Conservation (phyloP, 2,797 vertebrate genomes). For the Clangula hyemalis region DNA sequence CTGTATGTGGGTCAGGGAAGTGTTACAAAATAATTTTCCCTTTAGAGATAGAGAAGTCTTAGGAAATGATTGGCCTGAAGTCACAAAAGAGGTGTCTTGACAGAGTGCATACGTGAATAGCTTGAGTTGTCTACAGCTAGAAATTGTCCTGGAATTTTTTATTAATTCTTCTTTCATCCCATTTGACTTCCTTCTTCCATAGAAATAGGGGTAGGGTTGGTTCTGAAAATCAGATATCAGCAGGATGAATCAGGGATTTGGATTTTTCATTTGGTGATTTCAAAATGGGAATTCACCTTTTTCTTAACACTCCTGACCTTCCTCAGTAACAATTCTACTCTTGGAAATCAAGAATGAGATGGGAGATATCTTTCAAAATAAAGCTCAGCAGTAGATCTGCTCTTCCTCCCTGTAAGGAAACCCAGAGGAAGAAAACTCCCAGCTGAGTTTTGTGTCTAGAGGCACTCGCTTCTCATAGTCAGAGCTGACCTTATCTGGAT, state of each 20-base stretch:
- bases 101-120: background rate
- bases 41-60: background rate
- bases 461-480: background rate
- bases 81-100: background rate
- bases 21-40: background rate
- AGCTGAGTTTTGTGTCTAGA: background rate
- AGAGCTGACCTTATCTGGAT: background rate
- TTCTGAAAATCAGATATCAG: background rate
- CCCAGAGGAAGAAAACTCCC: background rate
- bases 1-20: background rate
- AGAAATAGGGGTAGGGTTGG: background rate
- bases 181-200: background rate
- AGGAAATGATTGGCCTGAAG: background rate
- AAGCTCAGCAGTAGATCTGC: fast-evolving
- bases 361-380: background rate
- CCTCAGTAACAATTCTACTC: background rate
- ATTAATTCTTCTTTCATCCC: background rate
- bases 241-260: background rate
- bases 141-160: background rate
- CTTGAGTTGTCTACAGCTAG: background rate
- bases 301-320: background rate
- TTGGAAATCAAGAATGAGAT: background rate
- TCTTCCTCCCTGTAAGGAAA: background rate
- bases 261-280: background rate
- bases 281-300: background rate